These are phyloP conservation scores for Bujurquina vittata DNA, from an alignment of 2,113 vertebrate genomes.

Conservation along the genomic window DNA sequence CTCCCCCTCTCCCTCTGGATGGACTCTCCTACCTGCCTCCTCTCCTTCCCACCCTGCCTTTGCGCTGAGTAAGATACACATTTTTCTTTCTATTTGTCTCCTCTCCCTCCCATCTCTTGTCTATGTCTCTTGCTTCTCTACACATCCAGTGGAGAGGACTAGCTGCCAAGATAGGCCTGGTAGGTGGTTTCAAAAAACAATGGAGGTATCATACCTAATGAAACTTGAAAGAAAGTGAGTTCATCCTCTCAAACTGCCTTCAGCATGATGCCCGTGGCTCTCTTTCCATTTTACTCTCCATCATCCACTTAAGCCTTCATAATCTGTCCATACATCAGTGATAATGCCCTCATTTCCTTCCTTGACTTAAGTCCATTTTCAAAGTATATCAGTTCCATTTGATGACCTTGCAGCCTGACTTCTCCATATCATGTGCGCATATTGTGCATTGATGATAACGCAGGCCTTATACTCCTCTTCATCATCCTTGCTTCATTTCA, in stretches of 20 bases:
- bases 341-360: conserved; percentile 54
- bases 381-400: conserved; percentile 32
- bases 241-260: conserved; percentile 23
- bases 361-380: conserved; percentile 33
- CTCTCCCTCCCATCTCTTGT: conserved; percentile 33
- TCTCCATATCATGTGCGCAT: conserved; percentile 17
- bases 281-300: conserved; percentile 48
- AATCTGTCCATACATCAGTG: conserved; percentile 55
- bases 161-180: conserved; percentile 95
- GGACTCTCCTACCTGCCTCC: conserved; percentile 61
- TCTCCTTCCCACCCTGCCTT: conserved; percentile 60
- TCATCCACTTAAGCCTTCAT: conserved; percentile 43
- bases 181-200: conserved; percentile 83
- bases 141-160: conserved; percentile 90
- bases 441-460: conserved; percentile 31
- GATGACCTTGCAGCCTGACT: conserved; percentile 8
- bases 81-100: conserved; percentile 49
- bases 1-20: conserved; percentile 37
- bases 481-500: conserved; percentile 22
- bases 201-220: conserved; percentile 48
- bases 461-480: conserved; percentile 11
- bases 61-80: conserved; percentile 63
- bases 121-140: conserved; percentile 79
- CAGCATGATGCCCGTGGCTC: conserved; percentile 22
- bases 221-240: conserved; percentile 35